A percentile compares a stretch with the other conserved stretches of the same genome.
Conservation (phyloP, 2,797 vertebrate species). For the Aphelocoma californica region DNA sequence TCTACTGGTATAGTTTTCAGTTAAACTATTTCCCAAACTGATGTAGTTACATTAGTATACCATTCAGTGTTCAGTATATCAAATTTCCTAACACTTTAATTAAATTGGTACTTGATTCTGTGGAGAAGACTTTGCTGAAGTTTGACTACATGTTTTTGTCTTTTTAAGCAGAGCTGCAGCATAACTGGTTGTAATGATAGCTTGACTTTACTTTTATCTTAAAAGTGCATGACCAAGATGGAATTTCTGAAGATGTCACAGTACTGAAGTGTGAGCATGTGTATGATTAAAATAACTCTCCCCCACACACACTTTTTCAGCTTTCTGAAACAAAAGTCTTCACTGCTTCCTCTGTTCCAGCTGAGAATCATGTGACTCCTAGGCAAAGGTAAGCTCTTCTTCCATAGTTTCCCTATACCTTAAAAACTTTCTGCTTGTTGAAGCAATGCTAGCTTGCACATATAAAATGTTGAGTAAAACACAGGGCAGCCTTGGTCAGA, state of each 20-base stretch:
- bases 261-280: background rate
- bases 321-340: slow-evolving; percentile 85
- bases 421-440: background rate
- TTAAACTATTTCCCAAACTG: background rate
- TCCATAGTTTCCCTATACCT: background rate
- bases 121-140: background rate
- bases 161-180: background rate
- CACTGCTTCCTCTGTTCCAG: slow-evolving; percentile 87
- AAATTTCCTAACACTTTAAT: background rate
- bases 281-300: background rate
- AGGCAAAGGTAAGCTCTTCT: slow-evolving; percentile 82
- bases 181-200: background rate
- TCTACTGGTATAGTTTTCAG: background rate
- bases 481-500: background rate
- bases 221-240: background rate
- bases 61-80: background rate
- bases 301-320: background rate
- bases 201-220: background rate
- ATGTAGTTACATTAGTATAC: background rate
- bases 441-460: background rate
- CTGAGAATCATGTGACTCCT: slow-evolving; percentile 85
- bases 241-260: background rate
- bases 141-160: background rate
- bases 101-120: background rate
- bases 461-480: background rate